Percentiles rank a stretch among this genome's conserved stretches.
These are phyloP conservation scores for Limnephilus auricula DNA, from an alignment of 2,888 invertebrate genomes.

Conservation along the genomic window DNA sequence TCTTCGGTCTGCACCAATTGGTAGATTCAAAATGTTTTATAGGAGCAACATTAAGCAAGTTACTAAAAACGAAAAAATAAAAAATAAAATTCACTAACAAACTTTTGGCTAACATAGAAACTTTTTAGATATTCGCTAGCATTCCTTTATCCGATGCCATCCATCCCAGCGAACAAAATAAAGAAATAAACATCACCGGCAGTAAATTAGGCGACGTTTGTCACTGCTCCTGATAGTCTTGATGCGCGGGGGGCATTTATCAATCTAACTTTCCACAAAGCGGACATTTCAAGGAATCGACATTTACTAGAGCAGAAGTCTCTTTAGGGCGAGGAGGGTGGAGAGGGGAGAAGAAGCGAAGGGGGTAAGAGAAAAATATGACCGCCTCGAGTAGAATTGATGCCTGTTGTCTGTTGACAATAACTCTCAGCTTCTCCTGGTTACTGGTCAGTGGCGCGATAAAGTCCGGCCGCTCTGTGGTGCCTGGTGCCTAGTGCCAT, in stretches of 20 bases:
- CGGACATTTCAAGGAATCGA: conserved; percentile 48
- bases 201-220: conserved; percentile 51
- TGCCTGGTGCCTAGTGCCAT: conserved; percentile 37
- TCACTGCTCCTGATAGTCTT: conserved; percentile 32
- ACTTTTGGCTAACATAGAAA: background rate
- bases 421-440: conserved; percentile 58
- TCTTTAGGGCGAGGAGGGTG: background rate
- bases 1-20: no score
- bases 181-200: conserved; percentile 12
- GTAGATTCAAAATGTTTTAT: no score
- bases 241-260: conserved; percentile 53
- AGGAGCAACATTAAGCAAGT: no score
- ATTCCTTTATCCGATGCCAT: background rate
- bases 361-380: conserved; percentile 61
- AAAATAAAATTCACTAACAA: no score
- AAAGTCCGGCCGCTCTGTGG: conserved; percentile 24
- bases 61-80: no score
- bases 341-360: conserved; percentile 22
- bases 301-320: conserved; percentile 35
- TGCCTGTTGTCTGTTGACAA: conserved; percentile 65
- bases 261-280: conserved; percentile 51
- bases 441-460: conserved; percentile 45
- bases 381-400: conserved; percentile 63
- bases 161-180: conserved; percentile 21
- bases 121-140: background rate